Evolutionary conservation across 2,797 vertebrate genomes (phyloP), one percentile per base, ranked within the genome.

Genomic region (Anguilla marmorata): DNA sequence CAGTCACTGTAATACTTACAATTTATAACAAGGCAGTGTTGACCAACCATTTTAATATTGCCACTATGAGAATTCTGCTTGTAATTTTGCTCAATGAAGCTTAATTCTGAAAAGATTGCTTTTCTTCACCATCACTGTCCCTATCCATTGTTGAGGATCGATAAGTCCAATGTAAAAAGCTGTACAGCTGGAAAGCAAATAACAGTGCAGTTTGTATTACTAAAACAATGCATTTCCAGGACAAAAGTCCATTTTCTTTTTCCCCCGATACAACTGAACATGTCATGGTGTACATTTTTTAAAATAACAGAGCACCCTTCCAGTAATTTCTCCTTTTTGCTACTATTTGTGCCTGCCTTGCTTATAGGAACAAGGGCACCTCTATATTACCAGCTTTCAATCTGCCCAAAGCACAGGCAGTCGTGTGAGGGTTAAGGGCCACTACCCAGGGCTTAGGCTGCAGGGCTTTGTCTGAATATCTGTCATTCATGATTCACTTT

Each of bases 351-450:
- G 76, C 72, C 80, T 80, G 85, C 50, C 86, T 54, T 60, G 56
- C 83, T 89, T 69, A 74, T 63, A 86, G 16, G 37, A 24, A 82
- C 41, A n/a, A 82, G 79, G 79, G 79, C 4, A 12, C 41, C 21
- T 82, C 21, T 82, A 11, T 82, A n/a, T 50, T 21, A 82, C 79
- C 41, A 82, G 21, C 89, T 84, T 66, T 12, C 58, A 50, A 63
- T 12, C 82, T 80, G 84, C 30, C 72, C 72, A 54, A 54, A 66
- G 79, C 52, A 37, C n/a, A 83, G 84, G 80, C 60, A 84, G 72
- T 85, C 80, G 24, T 37, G 89, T 63, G 85, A 85, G 50, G 85
- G 85, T 21, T 60, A 76, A 50, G 76, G 87, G 87, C 84, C 79
- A 50, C 11, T n/a, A 12, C 79, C 45, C 45, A 48, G 37, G 76